Conservation (phyloP, 2,888 invertebrate genomes). For the Bibio marci region DNA sequence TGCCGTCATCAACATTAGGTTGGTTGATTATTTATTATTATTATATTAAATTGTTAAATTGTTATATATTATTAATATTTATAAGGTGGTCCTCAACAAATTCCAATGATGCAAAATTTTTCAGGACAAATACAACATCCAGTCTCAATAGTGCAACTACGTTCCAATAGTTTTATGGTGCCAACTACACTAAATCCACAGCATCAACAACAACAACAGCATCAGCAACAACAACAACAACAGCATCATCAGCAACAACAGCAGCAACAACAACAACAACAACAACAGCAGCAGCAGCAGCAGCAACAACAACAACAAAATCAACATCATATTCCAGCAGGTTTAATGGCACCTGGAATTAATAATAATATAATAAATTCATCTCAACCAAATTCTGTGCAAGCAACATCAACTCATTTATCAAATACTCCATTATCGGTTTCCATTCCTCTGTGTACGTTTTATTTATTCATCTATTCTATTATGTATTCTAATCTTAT, state of each 20-base stretch:
- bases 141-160: slow-evolving; percentile 1
- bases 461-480: no score
- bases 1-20: slow-evolving; percentile 2
- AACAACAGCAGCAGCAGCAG: no score
- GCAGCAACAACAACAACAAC: slow-evolving; percentile 3
- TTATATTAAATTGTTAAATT: no score
- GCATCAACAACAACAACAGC: background rate
- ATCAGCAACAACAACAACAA: background rate
- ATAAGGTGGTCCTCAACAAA: background rate
- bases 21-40: background rate
- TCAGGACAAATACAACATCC: background rate
- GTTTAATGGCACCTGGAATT: background rate
- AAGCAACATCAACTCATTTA: background rate
- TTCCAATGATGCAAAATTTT: slow-evolving; percentile 4
- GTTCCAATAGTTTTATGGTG: slow-evolving; percentile 3
- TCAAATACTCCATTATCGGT: no score
- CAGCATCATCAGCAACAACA: slow-evolving; percentile 10
- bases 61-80: no score
- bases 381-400: no score
- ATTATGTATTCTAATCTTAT: no score
- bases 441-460: no score
- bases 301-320: slow-evolving; percentile 2
- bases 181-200: slow-evolving; percentile 5
- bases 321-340: slow-evolving; percentile 12
- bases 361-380: background rate